Base-by-base conservation (phyloP, 2,113 vertebrate genomes). In the Bubo scandiacus region DNA sequence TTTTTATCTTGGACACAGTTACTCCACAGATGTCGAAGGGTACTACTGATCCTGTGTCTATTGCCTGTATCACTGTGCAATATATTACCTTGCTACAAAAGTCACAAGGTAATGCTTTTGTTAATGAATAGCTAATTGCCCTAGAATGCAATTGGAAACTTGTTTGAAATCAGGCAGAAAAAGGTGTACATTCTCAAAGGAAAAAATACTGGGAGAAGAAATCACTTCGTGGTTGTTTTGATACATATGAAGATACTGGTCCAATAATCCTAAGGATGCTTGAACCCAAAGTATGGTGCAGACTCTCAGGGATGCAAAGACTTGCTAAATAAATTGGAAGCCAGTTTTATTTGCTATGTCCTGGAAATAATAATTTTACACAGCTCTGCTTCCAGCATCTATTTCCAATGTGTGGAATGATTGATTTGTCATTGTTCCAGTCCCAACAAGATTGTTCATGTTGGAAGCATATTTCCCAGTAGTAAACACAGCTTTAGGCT, bases 361-460 rank as follows among this genome's bases (percentile, higher is more conserved):
- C 63, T 87, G 32, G 40, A 86, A 96, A 47, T 62, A 73, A 55
- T 75, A 59, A 34, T 88, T 97, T 92, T 90, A 95, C n/a, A 66
- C 32, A 45, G 15, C 32, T 95, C 34, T 86, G 34, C 45, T 95
- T 87, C 49, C 70, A 93, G 21, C 25, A 88, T 67, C 34, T 13
- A 32, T 92, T 94, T 92, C 51, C 88, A 92, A 11, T 70, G 54
- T 71, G 55, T 89, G 55, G 57, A 88, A 93, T 42, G 68, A 94
- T 43, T 75, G 91, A 83, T 93, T 92, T 94, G 57, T 85, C 79
- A 75, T 88, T 95, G 57, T 93, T 97, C 67, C 11, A 23, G 21
- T 86, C 45, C 43, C 81, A 93, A 16, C 12, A 93, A 90, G 42
- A 63, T 12, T 59, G 34, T 79, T 95, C 16, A 0, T 42, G 22